Evolutionary conservation across 2,888 invertebrate genomes (phyloP).

Genomic region (Drosophila kambysellisi): DNA sequence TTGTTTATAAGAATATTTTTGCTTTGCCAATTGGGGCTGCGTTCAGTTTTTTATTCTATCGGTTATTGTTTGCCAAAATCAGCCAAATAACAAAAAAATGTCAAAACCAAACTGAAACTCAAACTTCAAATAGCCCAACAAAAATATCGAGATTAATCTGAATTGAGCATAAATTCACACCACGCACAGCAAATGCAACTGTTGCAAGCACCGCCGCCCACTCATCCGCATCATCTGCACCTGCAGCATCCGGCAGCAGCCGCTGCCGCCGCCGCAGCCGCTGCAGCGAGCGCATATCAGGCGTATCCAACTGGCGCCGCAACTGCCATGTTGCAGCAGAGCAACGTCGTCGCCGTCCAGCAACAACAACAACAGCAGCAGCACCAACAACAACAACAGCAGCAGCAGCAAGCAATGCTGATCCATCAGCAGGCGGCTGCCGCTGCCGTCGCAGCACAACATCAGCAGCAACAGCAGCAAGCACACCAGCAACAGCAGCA

Average conservation of each 20-base stretch:
- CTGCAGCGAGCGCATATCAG: slow-evolving; percentile 67
- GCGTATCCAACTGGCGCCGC: slow-evolving; percentile 65
- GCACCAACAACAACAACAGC: slow-evolving; percentile 65
- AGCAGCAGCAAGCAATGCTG: slow-evolving; percentile 55
- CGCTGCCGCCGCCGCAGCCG: slow-evolving; percentile 57
- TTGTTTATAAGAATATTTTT: slow-evolving; percentile 26
- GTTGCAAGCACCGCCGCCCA: slow-evolving; percentile 84
- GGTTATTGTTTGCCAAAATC: slow-evolving; percentile 34
- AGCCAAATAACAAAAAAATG: slow-evolving; percentile 38
- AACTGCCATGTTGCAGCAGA: slow-evolving; percentile 70
- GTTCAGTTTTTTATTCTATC: slow-evolving; percentile 15
- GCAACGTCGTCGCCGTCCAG: slow-evolving; percentile 68
- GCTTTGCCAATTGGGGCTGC: slow-evolving; percentile 31
- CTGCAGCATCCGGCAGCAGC: slow-evolving; percentile 75
- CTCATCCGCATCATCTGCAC: slow-evolving; percentile 81
- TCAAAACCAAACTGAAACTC: slow-evolving; percentile 57
- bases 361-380: slow-evolving; percentile 73
- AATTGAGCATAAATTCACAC: slow-evolving; percentile 72
- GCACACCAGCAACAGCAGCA: slow-evolving; percentile 62
- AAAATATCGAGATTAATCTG: slow-evolving; percentile 72
- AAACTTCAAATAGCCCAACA: slow-evolving; percentile 55
- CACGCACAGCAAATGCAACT: slow-evolving; percentile 85
- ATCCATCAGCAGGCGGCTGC: slow-evolving; percentile 67
- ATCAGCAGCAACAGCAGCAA: slow-evolving; percentile 69
- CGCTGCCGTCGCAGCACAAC: slow-evolving; percentile 61